Conservation (phyloP, 30 jellyfish, hydroid and myxozoan species). For the Turritopsis dohrnii region DNA sequence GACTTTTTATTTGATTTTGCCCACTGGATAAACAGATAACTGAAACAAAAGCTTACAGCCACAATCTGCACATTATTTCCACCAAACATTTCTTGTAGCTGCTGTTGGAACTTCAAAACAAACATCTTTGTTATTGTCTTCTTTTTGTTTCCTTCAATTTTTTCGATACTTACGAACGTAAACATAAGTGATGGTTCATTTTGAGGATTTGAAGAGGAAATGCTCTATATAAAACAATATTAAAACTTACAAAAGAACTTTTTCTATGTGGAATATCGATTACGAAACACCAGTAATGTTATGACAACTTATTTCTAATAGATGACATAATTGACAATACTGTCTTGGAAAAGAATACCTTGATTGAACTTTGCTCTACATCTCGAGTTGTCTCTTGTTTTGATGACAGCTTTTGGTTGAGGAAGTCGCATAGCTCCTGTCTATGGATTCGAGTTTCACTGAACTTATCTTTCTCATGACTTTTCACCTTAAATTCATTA, state of each 20-base stretch:
- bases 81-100: constrained; percentile 17
- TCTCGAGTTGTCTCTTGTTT: constrained; percentile 33
- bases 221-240: neutral
- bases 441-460: constrained; percentile 48
- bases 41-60: constrained; percentile 32
- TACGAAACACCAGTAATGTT: too few relatives aligned
- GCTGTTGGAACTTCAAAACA: constrained; percentile 7
- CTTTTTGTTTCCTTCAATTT: constrained; percentile 8
- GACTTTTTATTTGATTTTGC: too few relatives aligned
- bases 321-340: too few relatives aligned
- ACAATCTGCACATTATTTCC: constrained; percentile 28
- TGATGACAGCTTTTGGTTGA: constrained; percentile 39
- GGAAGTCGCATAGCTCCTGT: constrained; percentile 42
- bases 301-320: too few relatives aligned
- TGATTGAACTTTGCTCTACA: neutral
- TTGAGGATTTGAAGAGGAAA: neutral
- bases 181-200: constrained; percentile 16
- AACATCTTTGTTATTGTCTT: neutral
- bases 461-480: constrained; percentile 71
- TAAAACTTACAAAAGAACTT: neutral
- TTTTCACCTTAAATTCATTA: constrained; percentile 29
- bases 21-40: too few relatives aligned
- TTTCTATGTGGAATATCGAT: too few relatives aligned
- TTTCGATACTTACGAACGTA: constrained; percentile 23
- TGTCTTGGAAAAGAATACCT: neutral